Conservation (phyloP, 2,113 vertebrate species). For the Erinaceus europaeus region DNA sequence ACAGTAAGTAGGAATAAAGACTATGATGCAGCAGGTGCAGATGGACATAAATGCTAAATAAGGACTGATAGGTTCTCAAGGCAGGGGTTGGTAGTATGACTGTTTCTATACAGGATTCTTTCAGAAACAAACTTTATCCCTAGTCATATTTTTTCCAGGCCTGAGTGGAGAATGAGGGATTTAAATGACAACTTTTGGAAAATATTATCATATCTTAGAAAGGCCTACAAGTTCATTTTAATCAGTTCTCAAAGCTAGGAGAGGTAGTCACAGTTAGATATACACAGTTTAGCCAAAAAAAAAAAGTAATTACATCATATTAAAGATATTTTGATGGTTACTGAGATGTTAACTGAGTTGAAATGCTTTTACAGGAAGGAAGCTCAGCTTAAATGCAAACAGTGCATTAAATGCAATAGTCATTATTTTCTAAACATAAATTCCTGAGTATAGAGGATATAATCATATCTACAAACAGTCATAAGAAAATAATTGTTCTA, state of each 20-base stretch:
- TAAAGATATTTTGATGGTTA: constrained; percentile 78
- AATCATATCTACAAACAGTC: too few relatives aligned
- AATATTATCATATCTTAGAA: not conserved
- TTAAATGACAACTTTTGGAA: not conserved
- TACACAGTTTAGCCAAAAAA: constrained; percentile 59
- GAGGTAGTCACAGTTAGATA: constrained; percentile 35
- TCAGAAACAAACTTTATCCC: not conserved
- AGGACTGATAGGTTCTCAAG: rapidly evolving
- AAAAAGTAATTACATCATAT: constrained; percentile 74
- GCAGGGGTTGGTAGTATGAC: rapidly evolving
- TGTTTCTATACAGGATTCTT: not conserved
- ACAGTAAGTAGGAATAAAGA: not conserved
- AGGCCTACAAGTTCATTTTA: constrained; percentile 52
- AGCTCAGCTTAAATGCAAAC: too few relatives aligned
- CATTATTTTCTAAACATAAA: too few relatives aligned
- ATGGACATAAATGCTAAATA: too few relatives aligned
- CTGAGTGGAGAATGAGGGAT: not conserved
- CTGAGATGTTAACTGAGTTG: too few relatives aligned
- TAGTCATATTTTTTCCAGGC: not conserved
- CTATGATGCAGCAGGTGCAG: not conserved
- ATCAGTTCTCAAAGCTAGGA: constrained; percentile 55
- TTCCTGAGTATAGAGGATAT: too few relatives aligned
- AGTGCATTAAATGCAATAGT: too few relatives aligned
- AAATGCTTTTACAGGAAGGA: too few relatives aligned
- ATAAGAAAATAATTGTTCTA: too few relatives aligned